Conservation (phyloP, 2,888 invertebrate genomes). For the Dorcus parallelipipedus region DNA sequence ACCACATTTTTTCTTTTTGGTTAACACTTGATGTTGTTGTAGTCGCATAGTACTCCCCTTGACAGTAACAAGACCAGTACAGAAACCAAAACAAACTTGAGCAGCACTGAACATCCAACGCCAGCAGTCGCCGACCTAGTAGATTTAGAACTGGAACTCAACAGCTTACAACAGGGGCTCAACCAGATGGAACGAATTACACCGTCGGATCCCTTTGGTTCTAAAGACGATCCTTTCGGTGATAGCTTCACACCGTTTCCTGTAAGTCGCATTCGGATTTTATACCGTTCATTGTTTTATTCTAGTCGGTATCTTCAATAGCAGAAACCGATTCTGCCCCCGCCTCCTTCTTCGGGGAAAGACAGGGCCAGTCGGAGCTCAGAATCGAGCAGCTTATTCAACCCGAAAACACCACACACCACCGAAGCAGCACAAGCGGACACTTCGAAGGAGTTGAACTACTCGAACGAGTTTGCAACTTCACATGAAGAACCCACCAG, state of each 20-base stretch:
- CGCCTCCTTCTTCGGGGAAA: slow-evolving; percentile 40
- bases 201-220: slow-evolving; percentile 61
- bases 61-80: slow-evolving; percentile 18
- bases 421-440: not conserved
- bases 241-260: slow-evolving; percentile 67
- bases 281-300: slow-evolving; percentile 18
- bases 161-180: slow-evolving; percentile 80
- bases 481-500: slow-evolving; percentile 41
- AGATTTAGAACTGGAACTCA: slow-evolving; percentile 83
- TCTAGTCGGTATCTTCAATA: not conserved
- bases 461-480: slow-evolving; percentile 21
- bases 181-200: slow-evolving; percentile 86
- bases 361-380: slow-evolving; percentile 35
- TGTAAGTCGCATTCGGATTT: slow-evolving; percentile 23
- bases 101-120: slow-evolving; percentile 38
- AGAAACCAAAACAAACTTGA: slow-evolving; percentile 26
- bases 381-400: slow-evolving; percentile 43
- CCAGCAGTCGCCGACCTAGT: slow-evolving; percentile 83
- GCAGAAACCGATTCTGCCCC: slow-evolving; percentile 39
- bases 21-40: not conserved
- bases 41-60: slow-evolving; percentile 9
- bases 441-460: not conserved
- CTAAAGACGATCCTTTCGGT: slow-evolving; percentile 69
- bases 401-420: slow-evolving; percentile 44
- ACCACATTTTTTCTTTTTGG: not conserved